Conservation (phyloP, 2,113 vertebrate species). For the Rattus rattus region DNA sequence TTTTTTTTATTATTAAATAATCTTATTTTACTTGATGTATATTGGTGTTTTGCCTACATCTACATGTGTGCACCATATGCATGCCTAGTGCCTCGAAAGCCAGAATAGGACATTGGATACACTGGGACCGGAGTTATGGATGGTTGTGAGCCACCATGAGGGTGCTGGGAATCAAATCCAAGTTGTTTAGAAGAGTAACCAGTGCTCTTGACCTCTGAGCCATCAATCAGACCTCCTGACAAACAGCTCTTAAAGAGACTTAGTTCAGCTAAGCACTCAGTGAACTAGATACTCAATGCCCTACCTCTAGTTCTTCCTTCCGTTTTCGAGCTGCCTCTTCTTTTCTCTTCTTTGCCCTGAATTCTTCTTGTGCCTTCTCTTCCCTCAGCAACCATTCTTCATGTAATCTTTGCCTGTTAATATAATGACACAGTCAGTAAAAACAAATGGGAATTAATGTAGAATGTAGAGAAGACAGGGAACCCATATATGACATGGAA, state of each 20-base stretch:
- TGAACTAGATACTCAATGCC: slow-evolving; percentile 1
- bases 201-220: no score
- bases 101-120: background rate
- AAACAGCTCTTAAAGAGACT: background rate
- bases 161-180: background rate
- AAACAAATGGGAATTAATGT: slow-evolving; percentile 44
- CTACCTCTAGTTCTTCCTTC: slow-evolving; percentile 96
- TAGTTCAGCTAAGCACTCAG: background rate
- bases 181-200: background rate
- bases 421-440: slow-evolving; percentile 68
- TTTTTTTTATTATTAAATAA: background rate
- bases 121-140: no score
- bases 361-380: slow-evolving; percentile 94
- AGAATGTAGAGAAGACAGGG: background rate
- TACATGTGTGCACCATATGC: background rate
- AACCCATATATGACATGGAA: slow-evolving; percentile 20
- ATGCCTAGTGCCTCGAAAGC: background rate
- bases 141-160: background rate
- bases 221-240: background rate
- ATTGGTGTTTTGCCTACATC: background rate
- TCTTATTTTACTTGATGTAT: background rate
- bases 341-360: slow-evolving; percentile 90
- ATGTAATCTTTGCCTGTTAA: slow-evolving; percentile 90
- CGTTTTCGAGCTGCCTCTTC: slow-evolving; percentile 91
- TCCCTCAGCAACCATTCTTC: slow-evolving; percentile 95